Conservation (phyloP, 2,113 vertebrate species). For the Siphamia tubifer region DNA sequence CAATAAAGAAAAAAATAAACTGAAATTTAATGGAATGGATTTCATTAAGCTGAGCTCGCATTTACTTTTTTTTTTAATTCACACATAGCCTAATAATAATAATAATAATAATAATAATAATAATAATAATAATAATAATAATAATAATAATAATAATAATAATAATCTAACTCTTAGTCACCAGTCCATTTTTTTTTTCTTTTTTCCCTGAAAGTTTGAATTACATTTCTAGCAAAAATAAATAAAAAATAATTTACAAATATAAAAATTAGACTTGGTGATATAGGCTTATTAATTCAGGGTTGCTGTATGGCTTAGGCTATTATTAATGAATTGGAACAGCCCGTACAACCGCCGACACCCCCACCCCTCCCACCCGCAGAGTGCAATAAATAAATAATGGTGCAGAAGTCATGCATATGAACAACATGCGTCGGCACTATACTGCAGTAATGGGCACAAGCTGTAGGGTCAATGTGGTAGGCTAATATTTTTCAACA, state of each 20-base stretch:
- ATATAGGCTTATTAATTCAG: slow-evolving; percentile 64
- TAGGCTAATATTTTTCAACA: slow-evolving; percentile 51
- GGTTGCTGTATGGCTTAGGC: slow-evolving; percentile 53
- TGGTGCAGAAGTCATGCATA: slow-evolving; percentile 76
- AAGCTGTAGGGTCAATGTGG: slow-evolving; percentile 60
- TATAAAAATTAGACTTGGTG: not conserved
- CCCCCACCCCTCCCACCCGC: slow-evolving; percentile 40
- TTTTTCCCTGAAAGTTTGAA: no score
- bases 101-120: not conserved
- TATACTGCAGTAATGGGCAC: slow-evolving; percentile 57
- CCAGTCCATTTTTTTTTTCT: not conserved
- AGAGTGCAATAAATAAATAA: slow-evolving; percentile 79
- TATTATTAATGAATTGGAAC: slow-evolving; percentile 78
- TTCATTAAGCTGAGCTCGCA: no score
- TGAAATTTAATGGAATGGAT: no score
- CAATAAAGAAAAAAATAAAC: not conserved
- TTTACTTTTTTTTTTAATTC: no score
- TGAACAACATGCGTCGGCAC: slow-evolving; percentile 71
- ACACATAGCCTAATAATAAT: no score
- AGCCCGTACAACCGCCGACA: slow-evolving; percentile 42
- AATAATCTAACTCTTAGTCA: not conserved
- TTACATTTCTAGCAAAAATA: no score
- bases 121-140: not conserved
- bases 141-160: not conserved
- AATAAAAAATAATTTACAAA: not conserved